These are phyloP conservation scores for Coluber constrictor DNA, from an alignment of 2,797 vertebrate species.

Conservation along the genomic window DNA sequence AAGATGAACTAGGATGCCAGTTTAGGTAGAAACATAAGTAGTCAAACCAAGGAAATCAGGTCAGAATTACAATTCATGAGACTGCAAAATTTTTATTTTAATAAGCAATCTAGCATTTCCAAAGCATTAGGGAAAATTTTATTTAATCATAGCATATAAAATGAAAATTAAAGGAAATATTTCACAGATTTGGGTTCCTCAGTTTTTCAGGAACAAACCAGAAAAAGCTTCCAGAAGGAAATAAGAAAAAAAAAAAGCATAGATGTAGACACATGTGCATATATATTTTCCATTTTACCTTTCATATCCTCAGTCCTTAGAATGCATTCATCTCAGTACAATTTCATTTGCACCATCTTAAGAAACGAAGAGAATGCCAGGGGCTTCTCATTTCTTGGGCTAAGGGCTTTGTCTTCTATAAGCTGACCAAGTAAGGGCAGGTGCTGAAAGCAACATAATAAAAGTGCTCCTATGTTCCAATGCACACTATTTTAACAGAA, in stretches of 20 bases:
- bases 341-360: not conserved
- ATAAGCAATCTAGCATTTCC: not conserved
- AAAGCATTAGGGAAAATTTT: not conserved
- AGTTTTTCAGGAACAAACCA: not conserved
- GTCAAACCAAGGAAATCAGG: not conserved
- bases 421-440: not conserved
- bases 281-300: not conserved
- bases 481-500: not conserved
- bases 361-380: not conserved
- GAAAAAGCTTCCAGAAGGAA: not conserved
- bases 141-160: not conserved
- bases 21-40: not conserved
- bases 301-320: not conserved
- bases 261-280: not conserved
- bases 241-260: not conserved
- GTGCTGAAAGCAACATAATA: not conserved
- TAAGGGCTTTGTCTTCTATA: not conserved
- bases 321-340: not conserved
- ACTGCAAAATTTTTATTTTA: not conserved
- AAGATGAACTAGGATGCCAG: not conserved
- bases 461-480: not conserved
- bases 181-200: not conserved
- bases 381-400: not conserved
- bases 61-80: not conserved
- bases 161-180: not conserved